A percentile compares a stretch with the other conserved stretches of the same genome.
These are phyloP conservation scores for Himalopsyche anomala DNA, from an alignment of 2,888 invertebrate species.

Conservation along the genomic window DNA sequence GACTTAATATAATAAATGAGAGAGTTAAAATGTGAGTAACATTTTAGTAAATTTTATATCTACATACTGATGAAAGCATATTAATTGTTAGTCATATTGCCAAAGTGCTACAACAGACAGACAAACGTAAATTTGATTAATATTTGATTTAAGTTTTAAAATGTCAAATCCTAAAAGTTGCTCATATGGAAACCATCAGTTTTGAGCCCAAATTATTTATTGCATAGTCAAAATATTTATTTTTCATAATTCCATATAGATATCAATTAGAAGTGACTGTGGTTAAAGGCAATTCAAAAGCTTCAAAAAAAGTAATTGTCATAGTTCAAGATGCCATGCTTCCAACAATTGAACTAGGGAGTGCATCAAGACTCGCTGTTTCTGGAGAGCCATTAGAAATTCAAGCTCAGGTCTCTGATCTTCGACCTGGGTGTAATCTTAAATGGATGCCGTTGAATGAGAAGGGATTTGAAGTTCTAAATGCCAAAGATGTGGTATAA, in stretches of 20 bases:
- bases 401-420: slow-evolving; percentile 59
- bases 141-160: slow-evolving; percentile 14
- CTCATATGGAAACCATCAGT: no score
- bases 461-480: slow-evolving; percentile 54
- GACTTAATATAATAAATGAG: no score
- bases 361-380: slow-evolving; percentile 39
- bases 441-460: slow-evolving; percentile 57
- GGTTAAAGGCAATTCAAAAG: slow-evolving; percentile 53
- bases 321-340: slow-evolving; percentile 59
- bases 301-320: slow-evolving; percentile 46
- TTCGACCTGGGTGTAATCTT: slow-evolving; percentile 59
- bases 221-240: background rate
- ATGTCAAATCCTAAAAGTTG: background rate
- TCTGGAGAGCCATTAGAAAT: slow-evolving; percentile 58
- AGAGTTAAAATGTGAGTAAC: no score
- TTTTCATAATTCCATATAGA: slow-evolving; percentile 51
- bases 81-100: no score
- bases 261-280: slow-evolving; percentile 59
- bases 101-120: no score
- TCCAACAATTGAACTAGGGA: slow-evolving; percentile 58
- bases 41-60: no score
- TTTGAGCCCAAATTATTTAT: no score
- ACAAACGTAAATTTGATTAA: no score
- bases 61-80: no score
- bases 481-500: slow-evolving; percentile 49